phyloP scores from a whole-genome alignment of 2,888 invertebrate species.

The Diachrysia chrysitis region DNA sequence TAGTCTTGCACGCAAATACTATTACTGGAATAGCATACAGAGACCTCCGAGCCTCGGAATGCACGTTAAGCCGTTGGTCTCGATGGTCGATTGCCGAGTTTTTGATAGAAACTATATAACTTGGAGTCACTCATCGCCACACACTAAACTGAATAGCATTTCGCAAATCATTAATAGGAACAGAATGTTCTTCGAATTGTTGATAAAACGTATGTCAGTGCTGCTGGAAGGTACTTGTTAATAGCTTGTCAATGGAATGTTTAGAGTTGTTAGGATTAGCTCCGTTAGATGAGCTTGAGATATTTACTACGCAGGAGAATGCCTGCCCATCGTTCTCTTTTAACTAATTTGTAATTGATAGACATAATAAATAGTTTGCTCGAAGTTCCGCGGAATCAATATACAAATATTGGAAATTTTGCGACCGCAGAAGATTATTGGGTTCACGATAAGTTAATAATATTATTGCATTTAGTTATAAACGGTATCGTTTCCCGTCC shows the following conservation, averaged over 20 bases:
- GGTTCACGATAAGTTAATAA: background rate
- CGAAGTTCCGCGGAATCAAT: background rate
- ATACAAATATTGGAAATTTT: background rate
- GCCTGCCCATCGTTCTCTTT: background rate
- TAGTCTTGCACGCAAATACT: too few species aligned
- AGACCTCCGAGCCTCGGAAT: too few species aligned
- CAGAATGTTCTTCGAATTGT: conserved; percentile 15
- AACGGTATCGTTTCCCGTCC: too few species aligned
- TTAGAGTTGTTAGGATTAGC: conserved; percentile 16
- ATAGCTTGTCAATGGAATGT: conserved; percentile 5
- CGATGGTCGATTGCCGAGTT: too few species aligned
- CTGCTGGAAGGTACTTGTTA: background rate
- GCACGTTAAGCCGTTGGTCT: too few species aligned
- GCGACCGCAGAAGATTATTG: background rate
- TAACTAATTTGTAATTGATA: background rate
- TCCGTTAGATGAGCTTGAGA: background rate
- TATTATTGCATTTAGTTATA: too few species aligned
- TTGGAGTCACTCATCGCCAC: conserved; percentile 10
- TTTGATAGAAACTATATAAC: too few species aligned
- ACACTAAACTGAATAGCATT: conserved; percentile 30
- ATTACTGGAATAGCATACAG: too few species aligned
- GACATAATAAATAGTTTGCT: background rate
- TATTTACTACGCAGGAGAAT: background rate
- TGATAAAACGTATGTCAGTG: conserved; percentile 13
- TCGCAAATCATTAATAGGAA: conserved; percentile 15